Conservation (phyloP, 2,797 vertebrate genomes). For the Galagoides demidoff region DNA sequence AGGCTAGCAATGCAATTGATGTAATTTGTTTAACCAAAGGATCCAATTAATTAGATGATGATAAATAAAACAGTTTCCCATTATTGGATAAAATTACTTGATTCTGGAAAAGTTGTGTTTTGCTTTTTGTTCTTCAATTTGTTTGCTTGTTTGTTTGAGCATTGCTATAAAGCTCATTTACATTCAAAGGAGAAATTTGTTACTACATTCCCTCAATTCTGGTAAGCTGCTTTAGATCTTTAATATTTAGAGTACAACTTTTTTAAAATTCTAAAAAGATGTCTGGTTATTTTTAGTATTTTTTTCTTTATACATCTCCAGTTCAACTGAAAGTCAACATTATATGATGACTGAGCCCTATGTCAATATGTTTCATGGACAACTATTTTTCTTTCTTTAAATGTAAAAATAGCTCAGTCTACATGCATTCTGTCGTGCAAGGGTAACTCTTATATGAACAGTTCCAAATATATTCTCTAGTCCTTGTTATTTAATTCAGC, state of each 20-base stretch:
- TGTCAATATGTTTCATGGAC: not conserved
- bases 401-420: not conserved
- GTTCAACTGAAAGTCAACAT: not conserved
- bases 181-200: not conserved
- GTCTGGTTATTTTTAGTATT: not conserved
- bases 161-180: not conserved
- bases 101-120: conserved; percentile 42
- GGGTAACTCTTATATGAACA: not conserved
- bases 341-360: not conserved
- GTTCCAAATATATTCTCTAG: not conserved
- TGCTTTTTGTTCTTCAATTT: not conserved
- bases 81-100: not conserved
- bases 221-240: not conserved
- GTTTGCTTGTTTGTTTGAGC: not conserved
- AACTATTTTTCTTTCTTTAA: not conserved
- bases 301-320: not conserved
- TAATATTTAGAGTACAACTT: not conserved
- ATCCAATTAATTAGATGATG: conserved; percentile 7
- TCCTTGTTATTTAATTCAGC: not conserved
- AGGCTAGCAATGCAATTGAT: conserved; percentile 28
- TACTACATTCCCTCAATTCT: not conserved
- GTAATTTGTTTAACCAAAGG: conserved; percentile 25
- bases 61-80: not conserved
- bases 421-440: not conserved
- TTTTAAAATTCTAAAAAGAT: not conserved